Evolutionary conservation across 2,113 vertebrate genomes (phyloP).

Genomic region (Turdus rufiventris): DNA sequence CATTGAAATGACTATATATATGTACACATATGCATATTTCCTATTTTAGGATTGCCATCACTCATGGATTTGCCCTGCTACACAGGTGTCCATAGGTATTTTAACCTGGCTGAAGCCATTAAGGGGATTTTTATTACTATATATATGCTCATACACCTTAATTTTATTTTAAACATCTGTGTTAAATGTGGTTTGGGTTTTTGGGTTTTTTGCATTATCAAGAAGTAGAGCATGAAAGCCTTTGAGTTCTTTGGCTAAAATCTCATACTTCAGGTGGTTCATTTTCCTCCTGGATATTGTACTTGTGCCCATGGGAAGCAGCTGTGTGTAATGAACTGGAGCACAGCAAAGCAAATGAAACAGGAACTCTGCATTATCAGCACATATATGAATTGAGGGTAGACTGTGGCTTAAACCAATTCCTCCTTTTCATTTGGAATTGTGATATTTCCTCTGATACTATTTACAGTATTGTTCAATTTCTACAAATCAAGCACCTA

Average conservation of each 20-base stretch:
- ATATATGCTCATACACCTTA: not conserved
- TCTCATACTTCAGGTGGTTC: not conserved
- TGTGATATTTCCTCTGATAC: not conserved
- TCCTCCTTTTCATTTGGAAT: not conserved
- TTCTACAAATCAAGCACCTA: not conserved
- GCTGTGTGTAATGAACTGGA: slow-evolving; percentile 3
- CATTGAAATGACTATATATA: not conserved
- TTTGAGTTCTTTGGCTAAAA: not conserved
- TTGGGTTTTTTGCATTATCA: not conserved
- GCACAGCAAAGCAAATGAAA: not conserved
- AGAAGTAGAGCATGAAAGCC: not conserved
- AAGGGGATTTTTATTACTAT: not conserved
- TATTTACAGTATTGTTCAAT: not conserved
- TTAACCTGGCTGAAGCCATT: not conserved
- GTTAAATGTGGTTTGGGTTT: not conserved
- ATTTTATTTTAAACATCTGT: not conserved
- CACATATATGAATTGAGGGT: not conserved
- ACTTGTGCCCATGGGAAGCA: not conserved
- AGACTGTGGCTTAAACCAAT: not conserved
- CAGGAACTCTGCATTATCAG: not conserved
- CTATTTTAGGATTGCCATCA: not conserved
- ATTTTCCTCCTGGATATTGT: not conserved
- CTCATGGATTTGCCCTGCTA: not conserved
- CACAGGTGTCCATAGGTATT: not conserved
- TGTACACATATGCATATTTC: not conserved